These are phyloP conservation scores for Bagarius yarrelli DNA, from an alignment of 2,113 vertebrate species.

Conservation along the genomic window DNA sequence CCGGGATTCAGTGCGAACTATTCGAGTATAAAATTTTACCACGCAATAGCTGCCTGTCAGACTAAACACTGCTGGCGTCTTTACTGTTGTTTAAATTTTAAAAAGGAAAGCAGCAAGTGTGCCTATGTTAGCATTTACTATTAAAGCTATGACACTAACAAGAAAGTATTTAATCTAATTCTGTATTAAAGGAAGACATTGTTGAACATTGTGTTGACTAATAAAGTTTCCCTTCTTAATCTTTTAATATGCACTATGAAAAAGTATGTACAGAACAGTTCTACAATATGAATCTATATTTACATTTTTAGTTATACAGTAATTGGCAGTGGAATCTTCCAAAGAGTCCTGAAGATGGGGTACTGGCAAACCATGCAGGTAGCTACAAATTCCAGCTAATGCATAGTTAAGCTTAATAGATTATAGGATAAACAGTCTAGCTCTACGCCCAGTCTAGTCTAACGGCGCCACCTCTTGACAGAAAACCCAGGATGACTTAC, in stretches of 20 bases:
- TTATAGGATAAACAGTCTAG: background rate
- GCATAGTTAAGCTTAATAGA: background rate
- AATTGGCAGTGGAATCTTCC: no score
- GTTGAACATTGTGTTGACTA: conserved; percentile 10
- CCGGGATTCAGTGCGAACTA: background rate
- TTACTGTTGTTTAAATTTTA: background rate
- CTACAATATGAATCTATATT: background rate
- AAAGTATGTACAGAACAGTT: background rate
- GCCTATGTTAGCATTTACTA: background rate
- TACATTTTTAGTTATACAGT: no score
- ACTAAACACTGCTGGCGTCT: background rate
- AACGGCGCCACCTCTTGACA: conserved; percentile 51
- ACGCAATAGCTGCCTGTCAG: background rate
- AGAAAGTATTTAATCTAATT: background rate
- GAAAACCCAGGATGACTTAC: conserved; percentile 76
- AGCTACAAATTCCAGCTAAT: background rate
- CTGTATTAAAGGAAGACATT: background rate
- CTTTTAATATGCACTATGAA: background rate
- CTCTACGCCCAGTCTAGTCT: conserved; percentile 15
- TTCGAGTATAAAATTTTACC: background rate
- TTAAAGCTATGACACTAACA: background rate
- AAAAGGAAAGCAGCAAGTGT: background rate
- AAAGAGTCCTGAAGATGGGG: background rate
- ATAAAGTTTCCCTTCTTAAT: background rate
- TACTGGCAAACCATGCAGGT: background rate